Evolutionary conservation across 1,140 invertebrate genomes (phyloP).

Genomic region (Agrilus planipennis): DNA sequence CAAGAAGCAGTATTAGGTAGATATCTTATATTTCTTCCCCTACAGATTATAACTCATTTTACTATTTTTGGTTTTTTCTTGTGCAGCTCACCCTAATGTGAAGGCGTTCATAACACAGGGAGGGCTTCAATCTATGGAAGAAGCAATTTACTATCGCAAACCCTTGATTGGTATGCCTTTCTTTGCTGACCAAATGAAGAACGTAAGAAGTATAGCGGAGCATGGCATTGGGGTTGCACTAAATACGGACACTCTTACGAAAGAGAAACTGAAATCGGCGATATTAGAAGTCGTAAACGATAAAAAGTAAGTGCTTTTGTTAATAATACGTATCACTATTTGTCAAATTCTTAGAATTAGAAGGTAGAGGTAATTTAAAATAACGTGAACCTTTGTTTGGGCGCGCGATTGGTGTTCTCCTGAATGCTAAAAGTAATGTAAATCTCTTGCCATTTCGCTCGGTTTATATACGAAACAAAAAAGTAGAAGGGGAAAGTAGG

Average conservation of each 20-base stretch:
- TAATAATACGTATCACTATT: neutral
- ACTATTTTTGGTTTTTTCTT: neutral
- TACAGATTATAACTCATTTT: conserved; percentile 27
- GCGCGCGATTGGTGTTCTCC: no score
- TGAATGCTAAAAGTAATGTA: no score
- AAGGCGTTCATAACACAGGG: conserved; percentile 50
- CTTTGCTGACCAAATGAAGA: conserved; percentile 27
- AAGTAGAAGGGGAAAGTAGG: no score
- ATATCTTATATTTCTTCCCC: no score
- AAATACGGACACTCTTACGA: conserved; percentile 20
- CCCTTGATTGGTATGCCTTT: conserved; percentile 40
- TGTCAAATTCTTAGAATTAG: conserved; percentile 8
- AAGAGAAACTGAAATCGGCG: conserved; percentile 21
- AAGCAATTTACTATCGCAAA: conserved; percentile 42
- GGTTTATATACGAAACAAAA: no score
- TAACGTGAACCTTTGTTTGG: no score
- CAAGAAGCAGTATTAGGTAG: conserved; percentile 41
- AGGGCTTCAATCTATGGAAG: conserved; percentile 45
- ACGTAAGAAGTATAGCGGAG: conserved; percentile 18
- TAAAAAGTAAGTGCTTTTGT: conserved; percentile 3
- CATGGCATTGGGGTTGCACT: conserved; percentile 26
- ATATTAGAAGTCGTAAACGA: conserved; percentile 17
- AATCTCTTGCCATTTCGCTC: no score
- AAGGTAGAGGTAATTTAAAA: no score
- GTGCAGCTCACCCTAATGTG: conserved; percentile 37